These are phyloP conservation scores for Cryptotermes secundus DNA, from an alignment of 1,140 invertebrate genomes.

Conservation along the genomic window DNA sequence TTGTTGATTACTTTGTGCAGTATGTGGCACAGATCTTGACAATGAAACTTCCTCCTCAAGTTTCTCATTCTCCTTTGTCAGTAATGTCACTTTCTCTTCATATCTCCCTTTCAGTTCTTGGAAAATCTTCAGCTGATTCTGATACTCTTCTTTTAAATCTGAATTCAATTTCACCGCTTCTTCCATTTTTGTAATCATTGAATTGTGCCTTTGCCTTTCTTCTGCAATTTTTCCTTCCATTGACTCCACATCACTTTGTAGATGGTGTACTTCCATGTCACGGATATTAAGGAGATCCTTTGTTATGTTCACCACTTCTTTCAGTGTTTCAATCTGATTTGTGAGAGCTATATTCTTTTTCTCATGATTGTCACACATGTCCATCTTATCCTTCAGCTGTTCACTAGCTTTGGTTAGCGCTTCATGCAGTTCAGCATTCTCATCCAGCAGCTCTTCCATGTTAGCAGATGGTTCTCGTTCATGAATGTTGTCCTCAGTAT, in stretches of 20 bases:
- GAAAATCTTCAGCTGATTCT: slow-evolving; percentile 70
- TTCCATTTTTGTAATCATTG: slow-evolving; percentile 67
- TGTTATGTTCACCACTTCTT: slow-evolving; percentile 74
- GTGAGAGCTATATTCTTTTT: slow-evolving; percentile 68
- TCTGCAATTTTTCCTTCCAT: slow-evolving; percentile 68
- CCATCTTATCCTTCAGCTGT: slow-evolving; percentile 26
- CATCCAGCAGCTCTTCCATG: neutral
- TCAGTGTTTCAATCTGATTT: slow-evolving; percentile 68
- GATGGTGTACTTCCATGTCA: slow-evolving; percentile 67
- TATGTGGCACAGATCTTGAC: neutral
- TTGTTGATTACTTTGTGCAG: neutral
- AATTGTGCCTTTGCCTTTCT: slow-evolving; percentile 65
- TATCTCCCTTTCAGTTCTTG: slow-evolving; percentile 52
- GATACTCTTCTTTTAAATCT: slow-evolving; percentile 71
- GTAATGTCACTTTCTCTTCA: slow-evolving; percentile 49
- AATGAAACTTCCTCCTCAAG: neutral
- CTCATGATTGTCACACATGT: slow-evolving; percentile 58
- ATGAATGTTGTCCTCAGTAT: neutral
- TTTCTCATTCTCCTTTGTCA: slow-evolving; percentile 47
- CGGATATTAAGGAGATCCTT: slow-evolving; percentile 74
- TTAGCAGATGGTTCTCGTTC: neutral
- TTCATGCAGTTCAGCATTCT: slow-evolving; percentile 18
- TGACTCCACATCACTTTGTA: slow-evolving; percentile 65
- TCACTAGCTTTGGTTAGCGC: slow-evolving; percentile 21
- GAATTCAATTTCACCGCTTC: slow-evolving; percentile 68